A percentile compares a stretch with the other conserved stretches of the same genome.
Evolutionary conservation across 2,113 vertebrate genomes (phyloP).

Genomic region (Otolemur garnettii): DNA sequence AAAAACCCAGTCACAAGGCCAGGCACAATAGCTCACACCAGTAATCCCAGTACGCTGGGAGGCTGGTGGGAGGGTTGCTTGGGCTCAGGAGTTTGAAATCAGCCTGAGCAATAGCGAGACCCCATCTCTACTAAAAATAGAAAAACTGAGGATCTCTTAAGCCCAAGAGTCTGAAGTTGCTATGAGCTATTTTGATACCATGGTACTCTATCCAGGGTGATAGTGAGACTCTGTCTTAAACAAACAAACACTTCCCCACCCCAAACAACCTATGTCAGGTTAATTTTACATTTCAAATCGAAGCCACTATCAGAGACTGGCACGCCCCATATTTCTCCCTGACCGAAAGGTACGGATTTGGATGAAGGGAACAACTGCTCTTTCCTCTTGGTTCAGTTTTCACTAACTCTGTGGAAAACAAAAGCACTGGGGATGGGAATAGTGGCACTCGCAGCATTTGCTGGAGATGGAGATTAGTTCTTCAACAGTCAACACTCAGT

Average conservation of each 20-base stretch:
- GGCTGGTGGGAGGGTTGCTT: too few relatives aligned
- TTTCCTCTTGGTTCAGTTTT: not conserved
- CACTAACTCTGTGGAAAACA: not conserved
- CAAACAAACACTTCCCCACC: too few relatives aligned
- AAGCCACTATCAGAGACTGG: not conserved
- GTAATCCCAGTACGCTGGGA: too few relatives aligned
- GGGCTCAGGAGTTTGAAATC: too few relatives aligned
- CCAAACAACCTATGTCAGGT: not conserved
- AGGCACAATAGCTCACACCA: too few relatives aligned
- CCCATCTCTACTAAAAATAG: too few relatives aligned
- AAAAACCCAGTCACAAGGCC: not conserved
- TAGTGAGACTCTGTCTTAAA: too few relatives aligned
- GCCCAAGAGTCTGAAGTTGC: too few relatives aligned
- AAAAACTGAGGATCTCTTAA: too few relatives aligned
- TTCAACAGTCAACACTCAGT: not conserved
- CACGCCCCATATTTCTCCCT: not conserved
- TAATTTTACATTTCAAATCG: slow-evolving; percentile 18
- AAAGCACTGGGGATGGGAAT: not conserved
- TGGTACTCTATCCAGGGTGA: too few relatives aligned
- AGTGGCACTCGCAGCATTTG: not conserved
- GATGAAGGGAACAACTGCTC: not conserved
- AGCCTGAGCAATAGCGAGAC: too few relatives aligned
- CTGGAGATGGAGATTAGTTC: not conserved
- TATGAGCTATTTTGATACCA: too few relatives aligned
- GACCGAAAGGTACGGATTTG: not conserved